phyloP scores from a whole-genome alignment of 2,797 vertebrate genomes.

The Eulemur rubriventer region DNA sequence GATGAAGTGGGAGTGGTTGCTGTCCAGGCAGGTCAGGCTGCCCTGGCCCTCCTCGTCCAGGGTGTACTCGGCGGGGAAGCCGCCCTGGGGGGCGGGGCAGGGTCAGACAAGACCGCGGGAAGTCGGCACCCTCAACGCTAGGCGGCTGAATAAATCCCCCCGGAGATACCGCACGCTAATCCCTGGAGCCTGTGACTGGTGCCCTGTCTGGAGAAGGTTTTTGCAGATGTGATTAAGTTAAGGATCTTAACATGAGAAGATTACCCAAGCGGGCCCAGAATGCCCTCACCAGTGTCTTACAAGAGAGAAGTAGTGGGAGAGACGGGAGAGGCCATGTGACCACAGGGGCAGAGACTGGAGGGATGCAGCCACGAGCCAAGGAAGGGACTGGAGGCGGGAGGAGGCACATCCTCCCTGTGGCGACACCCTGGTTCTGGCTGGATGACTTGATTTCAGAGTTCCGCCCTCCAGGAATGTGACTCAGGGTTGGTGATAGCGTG shows the following conservation, averaged over 20 bases:
- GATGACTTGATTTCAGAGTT: too few relatives aligned
- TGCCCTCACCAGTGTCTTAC: fast-evolving
- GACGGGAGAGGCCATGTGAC: fast-evolving
- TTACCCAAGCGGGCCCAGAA: not conserved
- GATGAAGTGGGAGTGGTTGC: conserved; percentile 97
- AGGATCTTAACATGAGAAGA: not conserved
- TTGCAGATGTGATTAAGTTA: not conserved
- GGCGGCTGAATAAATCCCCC: not conserved
- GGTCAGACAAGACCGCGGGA: fast-evolving
- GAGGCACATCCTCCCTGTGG: fast-evolving
- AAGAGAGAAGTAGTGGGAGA: too few relatives aligned
- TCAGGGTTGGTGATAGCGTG: too few relatives aligned
- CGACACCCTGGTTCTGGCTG: not conserved
- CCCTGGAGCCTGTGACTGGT: fast-evolving
- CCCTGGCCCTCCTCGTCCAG: conserved; percentile 92
- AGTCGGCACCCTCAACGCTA: fast-evolving
- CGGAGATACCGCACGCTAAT: not conserved
- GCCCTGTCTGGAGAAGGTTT: not conserved
- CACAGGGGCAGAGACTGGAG: not conserved
- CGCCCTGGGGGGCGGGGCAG: conserved; percentile 84
- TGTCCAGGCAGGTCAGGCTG: conserved; percentile 92
- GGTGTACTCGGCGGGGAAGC: conserved; percentile 91
- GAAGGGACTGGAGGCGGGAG: not conserved
- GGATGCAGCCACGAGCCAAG: fast-evolving
- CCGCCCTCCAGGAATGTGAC: too few relatives aligned